Percentiles rank a stretch among this genome's conserved stretches.
phyloP scores from a whole-genome alignment of 2,797 vertebrate species.

The Syngnathus acus region DNA sequence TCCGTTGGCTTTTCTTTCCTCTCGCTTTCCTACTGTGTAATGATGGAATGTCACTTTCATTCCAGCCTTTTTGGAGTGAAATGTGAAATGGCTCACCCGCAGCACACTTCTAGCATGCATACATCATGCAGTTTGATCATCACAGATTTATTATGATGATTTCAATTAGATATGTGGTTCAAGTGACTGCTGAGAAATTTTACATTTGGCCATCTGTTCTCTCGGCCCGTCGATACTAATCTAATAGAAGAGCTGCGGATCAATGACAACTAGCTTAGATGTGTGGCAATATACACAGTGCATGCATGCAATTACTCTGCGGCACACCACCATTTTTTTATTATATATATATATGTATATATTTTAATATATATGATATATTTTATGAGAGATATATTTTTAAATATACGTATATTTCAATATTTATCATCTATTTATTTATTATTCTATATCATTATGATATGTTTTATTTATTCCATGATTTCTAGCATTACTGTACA shows the following conservation, averaged over 20 bases:
- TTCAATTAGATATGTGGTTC: slow-evolving; percentile 49
- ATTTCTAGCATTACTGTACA: too few relatives aligned
- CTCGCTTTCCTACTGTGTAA: slow-evolving; percentile 15
- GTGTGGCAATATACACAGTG: slow-evolving; percentile 49
- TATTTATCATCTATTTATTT: too few relatives aligned
- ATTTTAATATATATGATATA: too few relatives aligned
- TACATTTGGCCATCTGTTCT: slow-evolving; percentile 38
- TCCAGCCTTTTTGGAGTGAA: not conserved
- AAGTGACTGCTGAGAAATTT: slow-evolving; percentile 43
- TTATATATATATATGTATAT: not conserved
- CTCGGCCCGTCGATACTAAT: slow-evolving; percentile 56
- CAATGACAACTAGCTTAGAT: slow-evolving; percentile 60
- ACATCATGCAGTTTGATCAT: slow-evolving; percentile 39
- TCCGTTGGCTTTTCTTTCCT: slow-evolving; percentile 30
- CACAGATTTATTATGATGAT: slow-evolving; percentile 45
- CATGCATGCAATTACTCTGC: slow-evolving; percentile 13
- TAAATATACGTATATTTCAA: too few relatives aligned
- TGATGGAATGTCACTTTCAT: not conserved
- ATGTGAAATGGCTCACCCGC: slow-evolving; percentile 23
- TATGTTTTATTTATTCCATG: too few relatives aligned
- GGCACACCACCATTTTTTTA: slow-evolving; percentile 3
- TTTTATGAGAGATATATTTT: not conserved
- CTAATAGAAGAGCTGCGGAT: slow-evolving; percentile 56
- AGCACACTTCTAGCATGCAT: slow-evolving; percentile 22
- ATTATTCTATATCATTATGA: too few relatives aligned